Base-by-base conservation (phyloP, 2,888 invertebrate genomes). In the Drosophila lacicola region DNA sequence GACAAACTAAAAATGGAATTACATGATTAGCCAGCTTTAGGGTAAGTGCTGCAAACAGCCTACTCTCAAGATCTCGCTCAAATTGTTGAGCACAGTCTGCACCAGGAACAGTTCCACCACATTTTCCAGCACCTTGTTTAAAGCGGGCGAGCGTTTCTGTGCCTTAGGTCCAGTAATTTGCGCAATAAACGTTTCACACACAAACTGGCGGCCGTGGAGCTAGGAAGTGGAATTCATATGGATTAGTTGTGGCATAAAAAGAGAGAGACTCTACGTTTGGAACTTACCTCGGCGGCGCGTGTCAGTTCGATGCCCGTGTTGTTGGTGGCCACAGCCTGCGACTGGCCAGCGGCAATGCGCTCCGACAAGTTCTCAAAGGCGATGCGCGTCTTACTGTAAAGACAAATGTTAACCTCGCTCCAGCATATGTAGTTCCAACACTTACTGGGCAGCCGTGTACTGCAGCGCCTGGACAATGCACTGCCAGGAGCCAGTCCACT, bases 291-390 rank as follows among this genome's bases (percentile, higher is more conserved):
- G 0, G 98, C 96, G 6, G 97, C 96, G 51, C 95, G 94, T 0
- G 95, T 94, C 17, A 98, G 93, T 89, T 96, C 96, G 36, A 98
- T 96, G 0, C 97, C 96, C 0, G 96, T 95, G 90, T 95, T 94
- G 91, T 98, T 98, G 95, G 97, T 97, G 0, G 98, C 98, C 90
- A 96, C 95, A 84, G 97, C 96, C 50, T 94, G 94, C 0, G 94
- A 77, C 13, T 94, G 82, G 3, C 97, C 97, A 46, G 91, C 92
- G 55, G 93, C 93, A 64, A 95, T 94, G 41, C 96, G 93, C 55
- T 94, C 93, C 73, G 96, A 95, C 74, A 97, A 94, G 78, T 95
- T 95, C 3, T 94, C 93, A 61, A 95, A 95, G 45, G 96, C 95
- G 39, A 94, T 90, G 41, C 94, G 94, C 68, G 96, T 94, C 93